Evolutionary conservation across 2,797 vertebrate genomes (phyloP).

Genomic region (Syngnathus acus): DNA sequence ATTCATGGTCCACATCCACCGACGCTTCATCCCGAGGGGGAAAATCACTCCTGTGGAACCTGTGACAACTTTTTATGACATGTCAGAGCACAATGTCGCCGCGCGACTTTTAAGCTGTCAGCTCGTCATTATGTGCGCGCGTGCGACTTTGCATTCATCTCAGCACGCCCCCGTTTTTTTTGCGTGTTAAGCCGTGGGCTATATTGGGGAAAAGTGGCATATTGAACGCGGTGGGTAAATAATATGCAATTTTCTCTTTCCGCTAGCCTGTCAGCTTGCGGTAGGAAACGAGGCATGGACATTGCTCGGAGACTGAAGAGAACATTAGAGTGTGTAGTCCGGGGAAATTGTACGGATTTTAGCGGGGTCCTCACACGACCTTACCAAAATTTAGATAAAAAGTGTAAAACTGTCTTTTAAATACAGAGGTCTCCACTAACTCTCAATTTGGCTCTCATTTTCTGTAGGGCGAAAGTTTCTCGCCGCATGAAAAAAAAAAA

Average conservation of each 20-base stretch:
- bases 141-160: constrained; percentile 2
- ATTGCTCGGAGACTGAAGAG: constrained; percentile 34
- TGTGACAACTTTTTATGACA: constrained; percentile 61
- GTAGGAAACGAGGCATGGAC: constrained; percentile 41
- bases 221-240: constrained; percentile 61
- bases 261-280: constrained; percentile 51
- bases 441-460: no score
- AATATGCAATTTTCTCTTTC: constrained; percentile 61
- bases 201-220: constrained; percentile 62
- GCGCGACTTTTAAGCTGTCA: constrained; percentile 25
- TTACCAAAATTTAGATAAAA: no score
- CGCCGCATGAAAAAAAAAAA: background rate
- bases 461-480: background rate
- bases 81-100: constrained; percentile 47
- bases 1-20: constrained; percentile 33
- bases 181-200: constrained; percentile 43
- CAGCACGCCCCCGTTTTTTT: constrained; percentile 11
- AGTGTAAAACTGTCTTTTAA: no score
- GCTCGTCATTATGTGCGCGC: constrained; percentile 17
- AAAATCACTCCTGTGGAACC: constrained; percentile 51
- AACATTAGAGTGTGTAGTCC: constrained; percentile 45
- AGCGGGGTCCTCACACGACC: background rate
- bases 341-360: constrained; percentile 13
- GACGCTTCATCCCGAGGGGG: constrained; percentile 17
- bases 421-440: no score